phyloP scores from a whole-genome alignment of 2,113 vertebrate species.

The Aphyosemion australe region DNA sequence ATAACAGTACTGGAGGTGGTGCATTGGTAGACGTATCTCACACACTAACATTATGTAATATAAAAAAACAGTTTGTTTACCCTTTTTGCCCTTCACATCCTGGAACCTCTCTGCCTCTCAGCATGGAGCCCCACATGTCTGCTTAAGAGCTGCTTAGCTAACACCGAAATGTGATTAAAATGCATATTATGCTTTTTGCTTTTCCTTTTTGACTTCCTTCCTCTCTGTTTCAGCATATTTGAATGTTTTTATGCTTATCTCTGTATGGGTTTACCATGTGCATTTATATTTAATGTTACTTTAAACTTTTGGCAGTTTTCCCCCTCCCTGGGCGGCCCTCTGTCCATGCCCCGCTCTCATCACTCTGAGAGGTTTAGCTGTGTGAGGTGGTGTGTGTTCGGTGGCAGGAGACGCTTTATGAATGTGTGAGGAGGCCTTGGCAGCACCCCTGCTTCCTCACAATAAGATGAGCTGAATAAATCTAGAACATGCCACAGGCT shows the following conservation, averaged over 20 bases:
- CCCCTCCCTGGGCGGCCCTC: too few relatives aligned
- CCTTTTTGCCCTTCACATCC: not conserved
- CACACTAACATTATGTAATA: not conserved
- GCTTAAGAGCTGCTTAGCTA: not conserved
- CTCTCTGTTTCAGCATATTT: constrained; percentile 15
- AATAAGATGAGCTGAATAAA: constrained; percentile 72
- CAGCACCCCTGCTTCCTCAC: constrained; percentile 45
- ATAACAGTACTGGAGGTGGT: not conserved
- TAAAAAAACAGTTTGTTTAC: not conserved
- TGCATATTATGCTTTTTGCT: constrained; percentile 1
- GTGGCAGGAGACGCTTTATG: constrained; percentile 64
- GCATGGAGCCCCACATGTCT: not conserved
- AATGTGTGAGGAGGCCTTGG: constrained; percentile 61
- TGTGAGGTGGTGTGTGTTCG: constrained; percentile 41
- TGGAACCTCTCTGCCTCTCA: not conserved
- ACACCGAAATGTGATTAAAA: not conserved
- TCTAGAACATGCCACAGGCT: constrained; percentile 51
- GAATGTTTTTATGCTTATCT: constrained; percentile 11
- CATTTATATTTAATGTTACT: not conserved
- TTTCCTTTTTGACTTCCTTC: constrained; percentile 13
- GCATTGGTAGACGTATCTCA: not conserved
- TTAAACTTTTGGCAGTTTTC: not conserved
- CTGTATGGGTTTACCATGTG: constrained; percentile 7
- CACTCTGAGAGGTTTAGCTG: constrained; percentile 24
- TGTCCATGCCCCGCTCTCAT: not conserved